A percentile compares a stretch with the other conserved stretches of the same genome.
Evolutionary conservation across 2,113 vertebrate genomes (phyloP).

Genomic region (Fregata magnificens): DNA sequence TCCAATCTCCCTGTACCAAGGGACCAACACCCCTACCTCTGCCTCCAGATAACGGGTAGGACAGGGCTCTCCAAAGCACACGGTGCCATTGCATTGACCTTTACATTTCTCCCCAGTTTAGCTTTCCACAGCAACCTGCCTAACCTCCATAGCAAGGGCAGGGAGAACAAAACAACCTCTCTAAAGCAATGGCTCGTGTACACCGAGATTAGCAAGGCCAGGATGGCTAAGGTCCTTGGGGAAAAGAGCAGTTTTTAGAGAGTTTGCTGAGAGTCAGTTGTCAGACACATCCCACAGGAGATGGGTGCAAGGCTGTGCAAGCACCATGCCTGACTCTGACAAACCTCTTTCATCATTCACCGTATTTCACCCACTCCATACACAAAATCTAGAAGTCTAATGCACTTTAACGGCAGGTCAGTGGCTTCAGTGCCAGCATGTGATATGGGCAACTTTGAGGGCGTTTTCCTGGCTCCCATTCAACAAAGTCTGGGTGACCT

Average conservation of each 20-base stretch:
- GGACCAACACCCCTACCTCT: neutral
- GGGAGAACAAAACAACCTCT: neutral
- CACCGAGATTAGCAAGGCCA: neutral
- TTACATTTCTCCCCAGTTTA: neutral
- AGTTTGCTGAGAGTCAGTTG: neutral
- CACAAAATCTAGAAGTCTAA: neutral
- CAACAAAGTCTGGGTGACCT: neutral
- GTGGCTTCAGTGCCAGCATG: neutral
- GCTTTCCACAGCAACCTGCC: neutral
- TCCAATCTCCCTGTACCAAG: neutral
- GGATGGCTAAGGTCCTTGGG: neutral
- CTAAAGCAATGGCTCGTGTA: neutral
- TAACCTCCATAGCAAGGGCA: neutral
- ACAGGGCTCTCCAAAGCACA: neutral
- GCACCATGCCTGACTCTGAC: neutral
- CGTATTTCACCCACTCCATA: neutral
- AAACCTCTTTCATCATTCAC: neutral
- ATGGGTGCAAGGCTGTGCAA: neutral
- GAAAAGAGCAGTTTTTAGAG: neutral
- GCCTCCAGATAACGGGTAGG: neutral
- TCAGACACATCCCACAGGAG: neutral
- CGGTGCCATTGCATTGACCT: rapidly evolving
- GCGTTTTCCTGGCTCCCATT: neutral
- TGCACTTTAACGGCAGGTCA: neutral
- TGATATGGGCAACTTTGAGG: neutral